Evolutionary conservation across 2,113 vertebrate species (phyloP), one percentile per base, ranked within the genome.

Genomic region (sheep (Ovis aries)): DNA sequence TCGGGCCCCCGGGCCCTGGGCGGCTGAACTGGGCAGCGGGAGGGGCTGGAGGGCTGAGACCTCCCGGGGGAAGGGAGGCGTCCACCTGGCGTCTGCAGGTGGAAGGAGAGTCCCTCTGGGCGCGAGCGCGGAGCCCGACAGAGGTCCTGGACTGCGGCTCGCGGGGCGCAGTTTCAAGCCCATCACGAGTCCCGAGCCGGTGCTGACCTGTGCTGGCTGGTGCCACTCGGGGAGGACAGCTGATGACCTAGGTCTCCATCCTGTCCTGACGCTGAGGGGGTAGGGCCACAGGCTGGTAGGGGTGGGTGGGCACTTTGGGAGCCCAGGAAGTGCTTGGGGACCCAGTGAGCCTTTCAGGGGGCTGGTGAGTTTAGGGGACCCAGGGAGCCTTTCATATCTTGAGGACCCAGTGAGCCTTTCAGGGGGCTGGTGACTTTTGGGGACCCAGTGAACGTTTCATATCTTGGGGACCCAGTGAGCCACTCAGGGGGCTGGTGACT

Each of bases 51-150:
- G 3, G 17, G 50, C 80, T 10, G 31, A 31, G 80, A 21, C 17
- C 71, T 40, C 80, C 31, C 15, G 2, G 31, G 11, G 36, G 36
- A 43, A 74, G 50, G 50, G 50, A 21, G 31, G 80, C 17, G 19
- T n/a, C 31, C 80, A 1, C 48, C 50, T 12, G 10, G 17, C 10
- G 3, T 12, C 50, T 13, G 33, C 67, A 13, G 5, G 31, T 2
- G 36, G 36, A 43, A 25, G 10, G 21, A 43, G 12, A 25, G 23
- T 43, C 71, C 71, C 11, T 27, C 50, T 8, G 4, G 48, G 8
- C 3, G 31, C 6, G 11, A 53, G 17, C 5, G 31, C 9, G 1
- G 80, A 43, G 36, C 19, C 6, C 21, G 1, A 13, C 21, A 11
- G 80, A 13, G 80, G 19, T 50, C 11, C 50, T 11, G 6, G 48